Conservation (phyloP, 1,140 invertebrate genomes). For the Orius insidiosus region DNA sequence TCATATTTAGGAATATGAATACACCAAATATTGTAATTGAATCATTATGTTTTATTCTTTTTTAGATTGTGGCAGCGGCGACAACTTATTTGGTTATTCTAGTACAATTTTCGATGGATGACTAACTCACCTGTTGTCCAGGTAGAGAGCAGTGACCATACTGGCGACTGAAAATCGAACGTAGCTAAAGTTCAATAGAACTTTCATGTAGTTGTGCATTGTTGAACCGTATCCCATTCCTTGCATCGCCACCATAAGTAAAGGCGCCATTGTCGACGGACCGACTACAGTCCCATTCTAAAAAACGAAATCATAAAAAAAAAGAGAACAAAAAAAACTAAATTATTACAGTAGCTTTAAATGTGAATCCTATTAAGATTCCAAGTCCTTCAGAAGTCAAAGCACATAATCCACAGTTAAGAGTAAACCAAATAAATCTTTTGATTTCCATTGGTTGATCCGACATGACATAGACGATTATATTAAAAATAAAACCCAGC, state of each 20-base stretch:
- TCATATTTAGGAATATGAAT: no score
- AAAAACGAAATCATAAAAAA: background rate
- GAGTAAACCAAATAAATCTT: slow-evolving; percentile 38
- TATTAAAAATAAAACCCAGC: slow-evolving; percentile 24
- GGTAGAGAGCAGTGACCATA: slow-evolving; percentile 27
- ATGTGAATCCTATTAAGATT: slow-evolving; percentile 45
- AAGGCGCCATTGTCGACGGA: slow-evolving; percentile 24
- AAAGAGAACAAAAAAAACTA: slow-evolving; percentile 19
- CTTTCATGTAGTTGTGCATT: slow-evolving; percentile 32
- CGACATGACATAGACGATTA: slow-evolving; percentile 25
- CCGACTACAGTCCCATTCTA: background rate
- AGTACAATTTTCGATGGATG: no score
- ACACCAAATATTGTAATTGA: no score
- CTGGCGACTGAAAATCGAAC: slow-evolving; percentile 37
- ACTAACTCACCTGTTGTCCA: no score
- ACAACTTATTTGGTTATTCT: no score
- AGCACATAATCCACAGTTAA: slow-evolving; percentile 44
- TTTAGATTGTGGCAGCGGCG: no score
- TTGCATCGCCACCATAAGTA: slow-evolving; percentile 26
- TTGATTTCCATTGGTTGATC: slow-evolving; percentile 26
- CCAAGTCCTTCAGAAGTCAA: slow-evolving; percentile 61
- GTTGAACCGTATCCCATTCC: slow-evolving; percentile 27
- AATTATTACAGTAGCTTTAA: slow-evolving; percentile 48
- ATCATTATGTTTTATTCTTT: no score
- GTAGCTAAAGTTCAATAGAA: slow-evolving; percentile 36